Evolutionary conservation across 2,797 vertebrate species (phyloP), one percentile per base, ranked within the genome.

Genomic region (Ctenopoma multispine): DNA sequence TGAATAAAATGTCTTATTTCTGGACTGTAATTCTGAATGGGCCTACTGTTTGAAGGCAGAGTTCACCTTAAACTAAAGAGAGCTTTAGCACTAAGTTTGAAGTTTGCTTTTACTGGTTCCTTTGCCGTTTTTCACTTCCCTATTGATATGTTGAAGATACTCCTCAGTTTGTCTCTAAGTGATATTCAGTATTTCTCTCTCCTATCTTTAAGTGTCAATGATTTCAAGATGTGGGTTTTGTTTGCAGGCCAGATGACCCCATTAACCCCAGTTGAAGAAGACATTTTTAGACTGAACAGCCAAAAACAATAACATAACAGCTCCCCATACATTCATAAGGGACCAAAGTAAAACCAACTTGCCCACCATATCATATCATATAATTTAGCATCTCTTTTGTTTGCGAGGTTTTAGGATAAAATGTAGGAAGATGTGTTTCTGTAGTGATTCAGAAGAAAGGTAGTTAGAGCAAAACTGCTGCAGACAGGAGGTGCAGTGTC

Each of bases 141-240:
- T 77, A 75, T 64, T 77, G 68, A 69, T 41, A 72, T 50, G 57
- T 23, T 55, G 56, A 54, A 49, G 41, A 54, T 48, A 27, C 44
- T 31, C 94, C 46, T 24, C 67, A 63, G 27, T 58, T 34, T n/a
- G 12, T 7, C 55, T 87, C 77, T 54, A n/a, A 60, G 48, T 69
- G 65, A 64, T 43, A 72, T 51, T 66, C 65, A 41, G 24, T 49
- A 20, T 51, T 51, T 55, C 38, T 56, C 23, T 79, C 44, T 55
- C 77, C 46, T 72, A 73, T 82, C 80, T 65, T 57, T 58, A 53
- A 13, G 29, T 38, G 63, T 31, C 31, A 83, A 84, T 84, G 59
- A 69, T 67, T 90, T 87, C 84, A 90, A 90, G 82, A 89, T 90
- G 81, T 87, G 69, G 49, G 17, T 29, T 50, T 31, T 53, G 63